A percentile compares a stretch with the other conserved stretches of the same genome.
Evolutionary conservation across 2,113 vertebrate genomes (phyloP).

Genomic region (Bubo scandiacus): DNA sequence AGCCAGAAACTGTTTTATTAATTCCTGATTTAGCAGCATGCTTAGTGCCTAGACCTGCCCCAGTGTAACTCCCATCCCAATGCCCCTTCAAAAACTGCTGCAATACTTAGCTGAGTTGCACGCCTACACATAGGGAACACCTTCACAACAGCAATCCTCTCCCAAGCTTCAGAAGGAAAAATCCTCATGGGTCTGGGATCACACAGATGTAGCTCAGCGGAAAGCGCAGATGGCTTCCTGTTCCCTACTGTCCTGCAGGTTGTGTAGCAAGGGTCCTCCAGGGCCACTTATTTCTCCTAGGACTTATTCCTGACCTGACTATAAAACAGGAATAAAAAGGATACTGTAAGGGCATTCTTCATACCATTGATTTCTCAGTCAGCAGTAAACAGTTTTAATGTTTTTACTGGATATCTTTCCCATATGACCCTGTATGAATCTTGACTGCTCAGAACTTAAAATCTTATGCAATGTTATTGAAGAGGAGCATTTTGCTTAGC

Average conservation of each 20-base stretch:
- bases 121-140: accelerated
- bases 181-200: not conserved
- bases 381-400: not conserved
- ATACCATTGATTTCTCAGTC: not conserved
- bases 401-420: not conserved
- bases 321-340: not conserved
- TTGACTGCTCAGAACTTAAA: not conserved
- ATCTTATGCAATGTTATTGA: not conserved
- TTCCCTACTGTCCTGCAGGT: not conserved
- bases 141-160: not conserved
- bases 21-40: not conserved
- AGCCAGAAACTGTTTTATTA: not conserved
- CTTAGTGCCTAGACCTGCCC: not conserved
- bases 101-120: not conserved
- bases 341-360: not conserved
- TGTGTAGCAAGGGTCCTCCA: not conserved
- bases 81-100: not conserved
- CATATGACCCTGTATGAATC: not conserved
- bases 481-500: not conserved
- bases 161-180: not conserved
- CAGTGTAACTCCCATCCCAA: not conserved
- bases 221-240: not conserved
- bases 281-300: not conserved
- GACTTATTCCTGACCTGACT: not conserved
- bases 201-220: not conserved